Evolutionary conservation across 2,113 vertebrate species (phyloP), one percentile per base, ranked within the genome.

Genomic region (Dolichallabes microphthalmus): DNA sequence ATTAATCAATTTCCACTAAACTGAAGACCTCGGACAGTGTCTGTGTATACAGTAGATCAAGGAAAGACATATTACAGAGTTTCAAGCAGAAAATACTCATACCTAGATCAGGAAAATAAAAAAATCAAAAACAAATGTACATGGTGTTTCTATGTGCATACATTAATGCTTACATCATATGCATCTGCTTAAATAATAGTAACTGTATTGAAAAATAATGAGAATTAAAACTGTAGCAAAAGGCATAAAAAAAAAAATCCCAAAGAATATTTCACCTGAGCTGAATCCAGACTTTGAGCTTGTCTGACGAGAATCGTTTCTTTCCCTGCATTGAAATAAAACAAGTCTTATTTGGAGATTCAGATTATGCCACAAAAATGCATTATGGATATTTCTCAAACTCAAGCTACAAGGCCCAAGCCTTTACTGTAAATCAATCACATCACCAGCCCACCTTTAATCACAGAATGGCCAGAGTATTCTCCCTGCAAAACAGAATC

Each of bases 301-400:
- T 97, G 96, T 84, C 96, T 97, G 82, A 96, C 92, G 68, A 97
- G 92, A 64, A 93, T 20, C 45, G 96, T 96, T 93, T 99, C 97
- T 94, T 96, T 98, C 81, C 97, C 98, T 98, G 90, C 50, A 89
- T 83, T 90, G 90, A 69, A 90, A 90, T 81, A 91, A 93, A 86
- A 88, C 0, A 30, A 64, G 10, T 25, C 52, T 68, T n/a, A 78
- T 60, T 39, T 39, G 19, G 1, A 79, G 20, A 60, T 30, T 60
- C 12, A 35, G 30, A 25, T 78, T 55, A 17, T 4, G 55, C 17
- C 39, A 25, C 55, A 13, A 4, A 4, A 30, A 64, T 35, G 14
- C 4, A 77, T 53, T 32, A 32, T n/a, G 25, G 32, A 45, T 58
- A 71, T 58, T 39, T 55, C 25, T 75, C 22, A 61, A 75, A 60